phyloP scores from a whole-genome alignment of 2,888 invertebrate species.

The Noctua janthina region DNA sequence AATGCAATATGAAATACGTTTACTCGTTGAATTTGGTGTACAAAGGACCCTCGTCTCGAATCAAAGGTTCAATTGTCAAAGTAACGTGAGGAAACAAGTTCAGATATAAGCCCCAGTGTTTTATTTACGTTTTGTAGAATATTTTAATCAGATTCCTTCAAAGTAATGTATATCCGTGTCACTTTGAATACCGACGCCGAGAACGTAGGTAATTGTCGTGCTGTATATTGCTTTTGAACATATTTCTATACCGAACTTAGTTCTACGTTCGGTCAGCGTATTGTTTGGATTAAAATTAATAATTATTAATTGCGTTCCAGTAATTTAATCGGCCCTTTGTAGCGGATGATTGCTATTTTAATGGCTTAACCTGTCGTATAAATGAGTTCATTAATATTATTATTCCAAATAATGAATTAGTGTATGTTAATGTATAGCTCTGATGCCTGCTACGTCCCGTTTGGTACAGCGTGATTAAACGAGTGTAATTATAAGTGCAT shows the following conservation, averaged over 20 bases:
- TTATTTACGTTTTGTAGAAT: neutral
- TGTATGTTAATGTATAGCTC: neutral
- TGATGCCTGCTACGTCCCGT: slow-evolving; percentile 3
- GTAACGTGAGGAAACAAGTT: neutral
- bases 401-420: neutral
- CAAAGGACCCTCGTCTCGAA: neutral
- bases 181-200: neutral
- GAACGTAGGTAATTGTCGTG: neutral
- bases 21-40: neutral
- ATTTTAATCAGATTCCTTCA: neutral
- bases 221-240: neutral
- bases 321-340: slow-evolving; percentile 16
- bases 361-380: neutral
- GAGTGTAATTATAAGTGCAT: neutral
- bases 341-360: neutral
- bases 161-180: neutral
- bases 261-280: neutral
- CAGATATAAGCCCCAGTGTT: neutral
- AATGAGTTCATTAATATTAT: neutral
- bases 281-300: neutral
- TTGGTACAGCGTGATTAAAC: neutral
- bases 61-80: neutral
- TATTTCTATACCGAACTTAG: neutral
- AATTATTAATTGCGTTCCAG: slow-evolving; percentile 14
- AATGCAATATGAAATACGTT: neutral